Base-by-base conservation (phyloP, 2,797 vertebrate species). In the Aulostomus chinensis region DNA sequence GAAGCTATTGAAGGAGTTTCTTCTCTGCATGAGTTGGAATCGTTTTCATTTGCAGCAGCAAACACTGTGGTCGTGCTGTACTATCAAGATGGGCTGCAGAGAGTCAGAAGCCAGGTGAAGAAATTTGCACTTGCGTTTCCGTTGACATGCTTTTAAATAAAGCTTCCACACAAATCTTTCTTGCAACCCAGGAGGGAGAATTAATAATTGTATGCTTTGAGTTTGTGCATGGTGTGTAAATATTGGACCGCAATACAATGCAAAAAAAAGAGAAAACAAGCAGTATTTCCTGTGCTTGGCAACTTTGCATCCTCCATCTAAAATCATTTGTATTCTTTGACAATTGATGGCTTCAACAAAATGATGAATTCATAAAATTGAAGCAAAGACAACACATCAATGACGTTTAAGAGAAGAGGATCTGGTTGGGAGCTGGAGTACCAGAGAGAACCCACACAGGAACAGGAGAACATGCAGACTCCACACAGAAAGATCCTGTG, bases 81-180 rank as follows among this genome's bases (percentile, higher is more conserved):
- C 60, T 85, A 18, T 55, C 35, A 59, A 89, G 88, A 87, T 88
- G 74, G 12, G 81, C 82, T 69, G 81, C 88, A 89, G 56, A 89
- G 83, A 90, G n/a, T n/a, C n/a, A n/a, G 83, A 89, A 90, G 83
- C 91, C 88, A 88, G 89, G 85, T 93, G 90, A 93, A 90, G 90
- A 88, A 89, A 91, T 91, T 74, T 88, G n/a, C 90, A 92, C 92
- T 91, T 92, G 89, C 93, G 91, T 91, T 87, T 91, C 91, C 88
- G 85, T 90, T 93, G 94, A 94, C 93, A 93, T 87, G 93, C 92
- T 94, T 95, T 96, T 96, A 95, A 97, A 96, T 95, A 96, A 95
- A 94, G 88, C 88, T 91, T 93, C 91, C 92, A 90, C 92, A 93
- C 92, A 94, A 85, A 86, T 91, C 85, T 90, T 84, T 92, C 84